phyloP scores from a whole-genome alignment of 2,797 vertebrate species.

The Scleropages formosus region DNA sequence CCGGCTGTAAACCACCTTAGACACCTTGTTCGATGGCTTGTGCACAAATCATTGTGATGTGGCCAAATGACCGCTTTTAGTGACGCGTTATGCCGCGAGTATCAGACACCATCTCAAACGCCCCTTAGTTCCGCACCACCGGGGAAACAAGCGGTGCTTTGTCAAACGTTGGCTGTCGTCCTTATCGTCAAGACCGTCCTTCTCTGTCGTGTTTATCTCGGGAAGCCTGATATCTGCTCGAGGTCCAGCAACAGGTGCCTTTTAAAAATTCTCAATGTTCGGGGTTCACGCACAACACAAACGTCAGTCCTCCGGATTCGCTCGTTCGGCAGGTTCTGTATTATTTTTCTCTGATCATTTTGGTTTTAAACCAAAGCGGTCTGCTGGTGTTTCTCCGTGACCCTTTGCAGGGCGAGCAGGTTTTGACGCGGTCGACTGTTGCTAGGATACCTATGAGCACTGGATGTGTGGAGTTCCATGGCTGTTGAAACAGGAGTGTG shows the following conservation, averaged over 20 bases:
- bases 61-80: not conserved
- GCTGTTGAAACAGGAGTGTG: too few relatives aligned
- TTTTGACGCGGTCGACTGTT: not conserved
- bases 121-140: not conserved
- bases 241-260: too few relatives aligned
- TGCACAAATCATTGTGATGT: slow-evolving; percentile 7
- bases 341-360: not conserved
- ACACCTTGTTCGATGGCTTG: not conserved
- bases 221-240: not conserved
- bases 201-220: not conserved
- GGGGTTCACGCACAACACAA: too few relatives aligned
- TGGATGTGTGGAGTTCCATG: not conserved
- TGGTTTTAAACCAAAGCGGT: not conserved
- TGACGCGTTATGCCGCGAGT: not conserved
- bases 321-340: too few relatives aligned
- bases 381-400: not conserved
- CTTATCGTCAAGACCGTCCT: not conserved
- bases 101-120: not conserved
- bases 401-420: not conserved
- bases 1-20: not conserved
- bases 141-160: not conserved
- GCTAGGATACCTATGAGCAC: slow-evolving; percentile 5
- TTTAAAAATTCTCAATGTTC: too few relatives aligned
- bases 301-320: too few relatives aligned
- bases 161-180: not conserved